Percentiles rank a stretch among this genome's conserved stretches.
These are phyloP conservation scores for Drosophila lini DNA, from an alignment of 1,140 invertebrate species.

Conservation along the genomic window DNA sequence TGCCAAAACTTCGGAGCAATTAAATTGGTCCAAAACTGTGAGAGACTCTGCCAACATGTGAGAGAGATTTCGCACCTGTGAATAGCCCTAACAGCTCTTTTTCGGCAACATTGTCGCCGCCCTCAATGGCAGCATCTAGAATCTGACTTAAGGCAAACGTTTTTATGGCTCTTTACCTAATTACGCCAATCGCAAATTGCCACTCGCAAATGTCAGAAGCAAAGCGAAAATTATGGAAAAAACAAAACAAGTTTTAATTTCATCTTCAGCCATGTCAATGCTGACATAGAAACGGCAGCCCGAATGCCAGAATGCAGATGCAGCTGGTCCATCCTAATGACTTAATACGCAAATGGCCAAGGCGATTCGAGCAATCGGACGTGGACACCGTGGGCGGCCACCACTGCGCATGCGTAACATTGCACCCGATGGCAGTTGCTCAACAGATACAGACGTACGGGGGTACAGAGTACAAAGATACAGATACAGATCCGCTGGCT, in stretches of 20 bases:
- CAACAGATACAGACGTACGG: conserved; percentile 30
- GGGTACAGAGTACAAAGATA: not conserved
- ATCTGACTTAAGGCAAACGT: conserved; percentile 41
- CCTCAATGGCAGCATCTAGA: conserved; percentile 53
- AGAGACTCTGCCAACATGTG: not conserved
- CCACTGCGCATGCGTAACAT: conserved; percentile 70
- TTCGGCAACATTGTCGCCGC: conserved; percentile 17
- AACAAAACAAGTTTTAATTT: conserved; percentile 72
- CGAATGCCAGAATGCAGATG: conserved; percentile 30
- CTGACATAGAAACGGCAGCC: conserved; percentile 69
- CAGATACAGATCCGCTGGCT: conserved; percentile 18
- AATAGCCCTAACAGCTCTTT: not conserved
- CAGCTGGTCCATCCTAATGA: conserved; percentile 61
- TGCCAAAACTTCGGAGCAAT: conserved; percentile 26
- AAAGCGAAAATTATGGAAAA: conserved; percentile 54
- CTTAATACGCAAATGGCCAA: conserved; percentile 60
- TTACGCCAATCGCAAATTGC: conserved; percentile 67
- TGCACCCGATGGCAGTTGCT: conserved; percentile 64
- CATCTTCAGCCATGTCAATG: conserved; percentile 52
- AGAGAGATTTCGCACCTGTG: not conserved
- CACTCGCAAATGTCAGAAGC: conserved; percentile 71
- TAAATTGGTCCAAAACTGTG: conserved; percentile 10
- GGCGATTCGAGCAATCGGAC: conserved; percentile 11
- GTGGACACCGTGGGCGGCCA: conserved; percentile 48
- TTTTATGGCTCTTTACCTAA: conserved; percentile 72